Evolutionary conservation across 2,888 invertebrate species (phyloP).

Genomic region (Noctua janthina): DNA sequence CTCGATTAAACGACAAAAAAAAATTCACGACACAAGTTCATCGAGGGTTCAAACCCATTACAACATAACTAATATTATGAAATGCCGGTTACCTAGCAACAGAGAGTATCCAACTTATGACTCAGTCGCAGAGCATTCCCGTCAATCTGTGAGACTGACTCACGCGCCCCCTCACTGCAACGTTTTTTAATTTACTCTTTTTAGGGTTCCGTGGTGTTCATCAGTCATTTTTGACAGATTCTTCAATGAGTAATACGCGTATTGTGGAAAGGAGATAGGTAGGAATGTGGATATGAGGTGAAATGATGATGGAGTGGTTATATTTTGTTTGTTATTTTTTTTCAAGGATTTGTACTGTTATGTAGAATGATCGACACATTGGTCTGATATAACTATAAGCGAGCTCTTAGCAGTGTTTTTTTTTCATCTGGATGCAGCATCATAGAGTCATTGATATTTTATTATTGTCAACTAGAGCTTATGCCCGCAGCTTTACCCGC

Average conservation of each 20-base stretch:
- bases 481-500: no score
- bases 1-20: neutral
- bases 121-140: conserved; percentile 59
- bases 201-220: conserved; percentile 53
- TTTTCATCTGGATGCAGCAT: neutral
- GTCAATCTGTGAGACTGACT: conserved; percentile 63
- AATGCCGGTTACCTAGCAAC: conserved; percentile 41
- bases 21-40: neutral
- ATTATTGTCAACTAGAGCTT: no score
- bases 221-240: conserved; percentile 50
- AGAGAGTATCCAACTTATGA: conserved; percentile 36
- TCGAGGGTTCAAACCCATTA: neutral
- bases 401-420: neutral
- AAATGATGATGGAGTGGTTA: neutral
- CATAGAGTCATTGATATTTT: neutral
- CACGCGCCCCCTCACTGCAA: conserved; percentile 55
- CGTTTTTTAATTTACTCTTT: conserved; percentile 65
- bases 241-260: conserved; percentile 49
- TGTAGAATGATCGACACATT: neutral
- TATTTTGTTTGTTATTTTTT: neutral
- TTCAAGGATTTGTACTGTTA: neutral
- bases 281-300: conserved; percentile 14
- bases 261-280: neutral
- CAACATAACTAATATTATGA: conserved; percentile 30
- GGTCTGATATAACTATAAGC: neutral